Conservation (phyloP, 2,113 vertebrate species). For the Ranitomeya imitator region DNA sequence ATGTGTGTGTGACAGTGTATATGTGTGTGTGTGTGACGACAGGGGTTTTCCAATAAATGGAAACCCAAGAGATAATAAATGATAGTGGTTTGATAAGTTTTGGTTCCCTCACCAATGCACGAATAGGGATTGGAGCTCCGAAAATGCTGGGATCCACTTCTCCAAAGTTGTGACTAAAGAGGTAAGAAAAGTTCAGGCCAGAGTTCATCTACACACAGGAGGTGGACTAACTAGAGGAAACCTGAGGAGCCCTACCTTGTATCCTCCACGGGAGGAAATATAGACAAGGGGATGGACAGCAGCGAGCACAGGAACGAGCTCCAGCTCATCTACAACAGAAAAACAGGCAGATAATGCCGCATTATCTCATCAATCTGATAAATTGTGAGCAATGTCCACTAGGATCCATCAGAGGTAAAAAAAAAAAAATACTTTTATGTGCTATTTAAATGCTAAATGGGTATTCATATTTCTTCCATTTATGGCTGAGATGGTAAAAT, state of each 20-base stretch:
- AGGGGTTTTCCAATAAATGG: no score
- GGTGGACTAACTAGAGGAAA: not conserved
- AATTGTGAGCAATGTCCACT: no score
- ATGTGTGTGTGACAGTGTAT: no score
- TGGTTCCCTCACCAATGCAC: slow-evolving; percentile 84
- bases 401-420: no score
- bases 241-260: slow-evolving; percentile 79
- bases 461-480: no score
- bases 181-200: not conserved
- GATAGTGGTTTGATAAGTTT: not conserved
- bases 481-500: no score
- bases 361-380: not conserved
- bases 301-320: slow-evolving; percentile 78
- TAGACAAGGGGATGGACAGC: slow-evolving; percentile 84
- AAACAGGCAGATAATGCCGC: not conserved
- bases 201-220: no score
- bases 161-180: slow-evolving; percentile 83
- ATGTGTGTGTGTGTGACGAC: no score
- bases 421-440: no score
- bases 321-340: slow-evolving; percentile 86
- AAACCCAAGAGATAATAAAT: no score
- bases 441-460: no score
- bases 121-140: slow-evolving; percentile 85
- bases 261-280: slow-evolving; percentile 86
- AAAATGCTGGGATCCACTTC: slow-evolving; percentile 84